Evolutionary conservation across 2,113 vertebrate genomes (phyloP).

Genomic region (Ctenomys sociabilis): DNA sequence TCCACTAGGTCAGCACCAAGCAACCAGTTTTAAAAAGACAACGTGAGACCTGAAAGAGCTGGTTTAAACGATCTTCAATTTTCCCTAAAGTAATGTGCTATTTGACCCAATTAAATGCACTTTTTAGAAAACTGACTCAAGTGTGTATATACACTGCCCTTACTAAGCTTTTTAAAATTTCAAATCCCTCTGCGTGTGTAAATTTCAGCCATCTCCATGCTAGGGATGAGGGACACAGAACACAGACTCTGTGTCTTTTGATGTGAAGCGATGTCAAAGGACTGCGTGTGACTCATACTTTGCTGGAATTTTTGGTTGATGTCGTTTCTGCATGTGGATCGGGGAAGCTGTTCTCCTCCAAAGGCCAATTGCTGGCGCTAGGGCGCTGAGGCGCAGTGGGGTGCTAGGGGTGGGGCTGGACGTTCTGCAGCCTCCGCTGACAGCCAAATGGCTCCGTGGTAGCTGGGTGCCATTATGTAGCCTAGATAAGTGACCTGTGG

Average conservation of each 20-base stretch:
- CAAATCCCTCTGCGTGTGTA: not conserved
- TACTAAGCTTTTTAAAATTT: slow-evolving; percentile 30
- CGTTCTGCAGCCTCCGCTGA: not conserved
- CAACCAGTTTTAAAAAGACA: not conserved
- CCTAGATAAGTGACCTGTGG: not conserved
- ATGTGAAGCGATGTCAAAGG: slow-evolving; percentile 15
- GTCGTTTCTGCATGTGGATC: slow-evolving; percentile 51
- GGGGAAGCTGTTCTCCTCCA: slow-evolving; percentile 51
- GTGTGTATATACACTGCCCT: not conserved
- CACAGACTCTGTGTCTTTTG: not conserved
- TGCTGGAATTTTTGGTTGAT: slow-evolving; percentile 34
- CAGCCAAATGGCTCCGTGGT: rapidly evolving
- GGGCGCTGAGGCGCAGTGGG: not conserved
- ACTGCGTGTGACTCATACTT: not conserved
- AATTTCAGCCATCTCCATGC: not conserved
- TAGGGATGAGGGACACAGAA: not conserved
- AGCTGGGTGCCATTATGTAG: not conserved
- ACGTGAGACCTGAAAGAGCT: not conserved
- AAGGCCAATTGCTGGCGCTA: slow-evolving; percentile 38
- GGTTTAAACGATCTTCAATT: not conserved
- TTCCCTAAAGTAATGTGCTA: slow-evolving; percentile 46
- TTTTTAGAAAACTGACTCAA: slow-evolving; percentile 33
- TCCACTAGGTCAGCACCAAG: not conserved
- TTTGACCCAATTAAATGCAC: slow-evolving; percentile 69
- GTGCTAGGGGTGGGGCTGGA: not conserved